Percentiles rank a stretch among this genome's conserved stretches.
Evolutionary conservation across 2,113 vertebrate genomes (phyloP).

Genomic region (Gallinago undulata): DNA sequence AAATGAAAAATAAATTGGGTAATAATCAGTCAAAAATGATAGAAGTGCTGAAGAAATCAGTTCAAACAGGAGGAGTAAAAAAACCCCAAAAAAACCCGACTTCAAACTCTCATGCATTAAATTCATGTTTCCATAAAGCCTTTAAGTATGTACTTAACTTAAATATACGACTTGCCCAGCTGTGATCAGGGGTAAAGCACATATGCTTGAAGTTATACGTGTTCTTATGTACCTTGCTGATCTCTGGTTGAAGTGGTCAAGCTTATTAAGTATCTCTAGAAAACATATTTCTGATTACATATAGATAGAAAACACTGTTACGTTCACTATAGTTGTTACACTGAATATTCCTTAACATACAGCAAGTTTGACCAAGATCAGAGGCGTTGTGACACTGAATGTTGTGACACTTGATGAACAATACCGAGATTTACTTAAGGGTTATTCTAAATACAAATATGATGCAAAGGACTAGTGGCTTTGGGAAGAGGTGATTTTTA

Average conservation of each 20-base stretch:
- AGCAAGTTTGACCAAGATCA: not conserved
- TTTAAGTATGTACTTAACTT: not conserved
- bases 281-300: not conserved
- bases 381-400: not conserved
- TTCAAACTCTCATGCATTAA: not conserved
- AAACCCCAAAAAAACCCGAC: not conserved
- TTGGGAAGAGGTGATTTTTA: not conserved
- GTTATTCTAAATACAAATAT: not conserved
- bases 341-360: not conserved
- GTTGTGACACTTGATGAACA: not conserved
- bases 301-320: not conserved
- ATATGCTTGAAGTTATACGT: not conserved
- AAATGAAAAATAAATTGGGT: constrained; percentile 54
- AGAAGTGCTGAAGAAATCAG: constrained; percentile 12
- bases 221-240: not conserved
- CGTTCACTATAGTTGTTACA: not conserved
- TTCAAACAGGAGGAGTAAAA: not conserved
- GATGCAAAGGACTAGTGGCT: not conserved
- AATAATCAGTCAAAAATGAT: constrained; percentile 39
- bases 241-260: not conserved
- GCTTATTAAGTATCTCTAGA: not conserved
- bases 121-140: not conserved
- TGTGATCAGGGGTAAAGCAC: not conserved
- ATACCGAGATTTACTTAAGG: not conserved
- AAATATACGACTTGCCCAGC: not conserved